Percentiles rank a stretch among this genome's conserved stretches.
Evolutionary conservation across 2,797 vertebrate genomes (phyloP).

Genomic region (Halcyon leucocephala): DNA sequence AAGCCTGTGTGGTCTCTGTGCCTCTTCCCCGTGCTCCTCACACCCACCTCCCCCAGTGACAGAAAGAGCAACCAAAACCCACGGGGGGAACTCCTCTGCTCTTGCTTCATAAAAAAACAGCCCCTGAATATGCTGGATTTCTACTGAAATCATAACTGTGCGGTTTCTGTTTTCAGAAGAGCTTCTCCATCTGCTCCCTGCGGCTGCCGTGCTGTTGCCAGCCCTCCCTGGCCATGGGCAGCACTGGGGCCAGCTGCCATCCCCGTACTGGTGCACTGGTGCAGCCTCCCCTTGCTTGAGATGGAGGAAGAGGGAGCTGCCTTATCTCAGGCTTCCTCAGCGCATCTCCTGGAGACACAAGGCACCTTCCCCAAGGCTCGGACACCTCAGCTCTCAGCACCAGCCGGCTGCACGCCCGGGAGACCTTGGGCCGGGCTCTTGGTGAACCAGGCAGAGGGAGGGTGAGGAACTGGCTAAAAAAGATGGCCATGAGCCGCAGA

Average conservation of each 20-base stretch:
- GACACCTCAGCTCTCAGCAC: background rate
- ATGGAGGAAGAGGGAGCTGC: background rate
- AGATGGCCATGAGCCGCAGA: background rate
- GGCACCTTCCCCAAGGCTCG: rapidly evolving
- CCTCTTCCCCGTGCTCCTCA: rapidly evolving
- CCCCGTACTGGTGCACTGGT: rapidly evolving
- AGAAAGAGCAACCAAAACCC: background rate
- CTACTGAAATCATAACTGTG: background rate
- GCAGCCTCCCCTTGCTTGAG: background rate
- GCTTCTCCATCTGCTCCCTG: background rate
- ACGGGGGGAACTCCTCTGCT: background rate
- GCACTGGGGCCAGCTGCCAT: rapidly evolving
- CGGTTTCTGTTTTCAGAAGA: background rate
- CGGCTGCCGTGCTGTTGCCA: background rate
- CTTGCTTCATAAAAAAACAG: background rate
- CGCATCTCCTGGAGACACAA: background rate
- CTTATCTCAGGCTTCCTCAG: background rate
- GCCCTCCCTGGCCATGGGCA: rapidly evolving
- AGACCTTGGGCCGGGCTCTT: background rate
- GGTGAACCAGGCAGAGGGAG: background rate
- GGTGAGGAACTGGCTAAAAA: rapidly evolving
- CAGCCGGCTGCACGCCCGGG: rapidly evolving
- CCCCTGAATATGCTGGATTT: background rate
- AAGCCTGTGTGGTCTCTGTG: rapidly evolving
- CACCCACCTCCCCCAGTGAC: background rate